Conservation (phyloP, 2,888 invertebrate genomes). For the Cerastis leucographa region DNA sequence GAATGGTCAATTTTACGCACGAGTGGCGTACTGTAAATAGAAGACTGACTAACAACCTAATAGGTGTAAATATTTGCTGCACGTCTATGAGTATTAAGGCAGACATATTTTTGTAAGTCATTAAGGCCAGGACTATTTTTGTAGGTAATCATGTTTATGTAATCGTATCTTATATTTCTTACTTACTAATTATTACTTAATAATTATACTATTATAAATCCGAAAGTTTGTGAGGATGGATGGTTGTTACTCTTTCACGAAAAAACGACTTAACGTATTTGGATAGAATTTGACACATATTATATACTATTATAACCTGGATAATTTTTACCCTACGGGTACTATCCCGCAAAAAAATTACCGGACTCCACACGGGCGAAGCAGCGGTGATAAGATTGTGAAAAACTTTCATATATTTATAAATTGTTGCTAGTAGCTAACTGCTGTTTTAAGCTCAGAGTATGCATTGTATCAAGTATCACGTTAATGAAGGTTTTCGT, state of each 20-base stretch:
- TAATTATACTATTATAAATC: too few relatives aligned
- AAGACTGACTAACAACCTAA: background rate
- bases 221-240: background rate
- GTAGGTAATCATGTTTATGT: background rate
- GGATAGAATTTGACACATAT: background rate
- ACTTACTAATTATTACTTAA: too few relatives aligned
- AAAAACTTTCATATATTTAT: too few relatives aligned
- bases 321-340: too few relatives aligned
- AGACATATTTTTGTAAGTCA: background rate
- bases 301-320: background rate
- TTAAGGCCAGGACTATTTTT: background rate
- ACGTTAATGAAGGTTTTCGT: too few relatives aligned
- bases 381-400: too few relatives aligned
- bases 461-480: too few relatives aligned
- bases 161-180: background rate
- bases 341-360: too few relatives aligned
- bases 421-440: too few relatives aligned
- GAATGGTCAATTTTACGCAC: background rate
- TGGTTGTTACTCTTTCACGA: background rate
- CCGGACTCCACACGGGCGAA: too few relatives aligned
- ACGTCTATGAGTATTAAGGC: background rate
- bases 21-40: background rate
- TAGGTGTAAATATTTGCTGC: background rate
- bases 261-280: background rate
- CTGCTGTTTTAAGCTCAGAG: too few relatives aligned